Evolutionary conservation across 2,113 vertebrate species (phyloP).

Genomic region (Callipepla squamata): DNA sequence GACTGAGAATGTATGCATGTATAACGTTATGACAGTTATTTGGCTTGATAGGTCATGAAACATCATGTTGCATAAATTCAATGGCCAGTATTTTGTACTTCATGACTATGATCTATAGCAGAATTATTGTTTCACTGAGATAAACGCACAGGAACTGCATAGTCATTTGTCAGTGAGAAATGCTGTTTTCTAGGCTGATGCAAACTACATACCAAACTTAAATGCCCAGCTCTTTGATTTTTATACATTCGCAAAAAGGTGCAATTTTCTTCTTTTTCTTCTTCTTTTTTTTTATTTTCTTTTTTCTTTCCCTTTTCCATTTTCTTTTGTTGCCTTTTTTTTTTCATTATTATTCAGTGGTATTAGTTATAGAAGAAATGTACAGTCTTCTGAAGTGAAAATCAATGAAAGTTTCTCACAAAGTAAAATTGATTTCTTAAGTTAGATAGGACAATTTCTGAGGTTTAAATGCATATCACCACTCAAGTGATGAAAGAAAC

Average conservation of each 20-base stretch:
- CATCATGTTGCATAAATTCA: conserved; percentile 35
- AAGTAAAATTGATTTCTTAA: conserved; percentile 70
- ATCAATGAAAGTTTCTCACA: conserved; percentile 66
- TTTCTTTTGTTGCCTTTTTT: background rate
- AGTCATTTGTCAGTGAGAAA: conserved; percentile 71
- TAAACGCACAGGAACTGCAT: conserved; percentile 61
- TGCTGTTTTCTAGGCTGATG: conserved; percentile 58
- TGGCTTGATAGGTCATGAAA: conserved; percentile 54
- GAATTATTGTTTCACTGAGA: conserved; percentile 69
- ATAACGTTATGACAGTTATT: conserved; percentile 11
- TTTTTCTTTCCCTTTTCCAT: no score
- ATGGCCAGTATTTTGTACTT: conserved; percentile 49
- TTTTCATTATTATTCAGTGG: conserved; percentile 45
- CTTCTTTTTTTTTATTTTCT: conserved; percentile 50
- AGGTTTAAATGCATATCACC: background rate
- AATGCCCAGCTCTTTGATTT: conserved; percentile 59
- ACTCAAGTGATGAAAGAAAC: background rate
- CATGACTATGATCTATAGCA: conserved; percentile 58
- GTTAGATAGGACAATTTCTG: conserved; percentile 25
- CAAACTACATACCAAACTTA: conserved; percentile 58
- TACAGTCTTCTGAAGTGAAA: conserved; percentile 63
- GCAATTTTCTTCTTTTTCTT: conserved; percentile 38
- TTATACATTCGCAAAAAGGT: conserved; percentile 56
- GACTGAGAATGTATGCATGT: background rate
- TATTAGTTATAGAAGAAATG: conserved; percentile 59